Conservation (phyloP, 2,888 invertebrate genomes). For the Syritta pipiens region DNA sequence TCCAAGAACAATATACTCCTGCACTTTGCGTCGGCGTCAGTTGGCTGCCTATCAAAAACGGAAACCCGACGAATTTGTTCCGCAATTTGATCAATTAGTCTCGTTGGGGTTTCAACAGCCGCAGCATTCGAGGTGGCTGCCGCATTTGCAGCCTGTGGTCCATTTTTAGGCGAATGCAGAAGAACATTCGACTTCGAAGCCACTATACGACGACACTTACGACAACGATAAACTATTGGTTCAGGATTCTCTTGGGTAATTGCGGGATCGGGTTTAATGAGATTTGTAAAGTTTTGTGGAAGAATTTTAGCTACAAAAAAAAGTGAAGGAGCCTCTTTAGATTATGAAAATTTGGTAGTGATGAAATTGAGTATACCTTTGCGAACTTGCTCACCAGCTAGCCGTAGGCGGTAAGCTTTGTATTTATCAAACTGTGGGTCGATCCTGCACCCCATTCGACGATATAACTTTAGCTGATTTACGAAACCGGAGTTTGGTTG, state of each 20-base stretch:
- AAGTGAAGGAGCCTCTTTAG: not conserved
- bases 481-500: constrained; percentile 91
- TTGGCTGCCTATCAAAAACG: constrained; percentile 55
- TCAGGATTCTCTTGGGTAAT: constrained; percentile 87
- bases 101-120: constrained; percentile 59
- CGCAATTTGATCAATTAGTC: constrained; percentile 75
- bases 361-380: constrained; percentile 81
- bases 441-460: constrained; percentile 87
- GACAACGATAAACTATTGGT: constrained; percentile 91
- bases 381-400: constrained; percentile 89
- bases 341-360: not conserved
- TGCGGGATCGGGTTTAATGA: constrained; percentile 90
- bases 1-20: constrained; percentile 91
- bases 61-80: constrained; percentile 74
- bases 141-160: constrained; percentile 1
- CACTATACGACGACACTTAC: constrained; percentile 89
- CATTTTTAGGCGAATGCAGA: constrained; percentile 81
- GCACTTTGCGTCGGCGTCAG: constrained; percentile 80
- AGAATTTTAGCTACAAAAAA: constrained; percentile 87
- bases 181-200: constrained; percentile 90
- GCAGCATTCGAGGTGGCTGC: constrained; percentile 2
- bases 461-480: constrained; percentile 88
- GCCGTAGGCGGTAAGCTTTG: constrained; percentile 87
- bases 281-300: constrained; percentile 87
- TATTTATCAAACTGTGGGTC: constrained; percentile 86